phyloP scores from a whole-genome alignment of 2,888 invertebrate species.

The Tetragnatha montana region DNA sequence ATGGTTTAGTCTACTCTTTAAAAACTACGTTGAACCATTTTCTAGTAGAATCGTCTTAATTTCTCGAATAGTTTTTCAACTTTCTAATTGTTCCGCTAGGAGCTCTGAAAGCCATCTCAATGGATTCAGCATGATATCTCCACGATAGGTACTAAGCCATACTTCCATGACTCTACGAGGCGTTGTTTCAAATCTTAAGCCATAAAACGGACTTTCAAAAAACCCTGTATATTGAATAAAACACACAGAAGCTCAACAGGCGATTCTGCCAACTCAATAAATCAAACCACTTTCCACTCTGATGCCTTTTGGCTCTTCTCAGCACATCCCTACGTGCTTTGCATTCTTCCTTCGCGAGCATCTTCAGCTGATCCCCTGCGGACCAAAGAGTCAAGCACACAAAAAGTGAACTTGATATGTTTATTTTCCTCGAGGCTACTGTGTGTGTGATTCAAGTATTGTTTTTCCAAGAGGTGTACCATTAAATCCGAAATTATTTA shows the following conservation, averaged over 20 bases:
- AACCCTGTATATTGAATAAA: too few relatives aligned
- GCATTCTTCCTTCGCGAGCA: not conserved
- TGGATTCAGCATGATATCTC: too few relatives aligned
- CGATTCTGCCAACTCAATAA: not conserved
- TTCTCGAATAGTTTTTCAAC: not conserved
- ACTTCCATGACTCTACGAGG: too few relatives aligned
- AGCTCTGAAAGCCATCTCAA: too few relatives aligned
- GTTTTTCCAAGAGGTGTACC: not conserved
- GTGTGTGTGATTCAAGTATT: not conserved
- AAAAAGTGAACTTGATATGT: not conserved
- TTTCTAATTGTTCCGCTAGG: not conserved
- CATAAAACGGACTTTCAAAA: too few relatives aligned
- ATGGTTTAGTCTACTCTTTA: too few relatives aligned
- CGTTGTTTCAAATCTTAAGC: too few relatives aligned
- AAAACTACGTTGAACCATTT: too few relatives aligned
- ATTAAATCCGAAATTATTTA: not conserved
- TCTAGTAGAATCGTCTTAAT: not conserved
- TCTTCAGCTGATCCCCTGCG: not conserved
- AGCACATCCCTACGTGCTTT: not conserved
- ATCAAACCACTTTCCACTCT: not conserved
- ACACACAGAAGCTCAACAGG: not conserved
- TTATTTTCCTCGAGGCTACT: not conserved
- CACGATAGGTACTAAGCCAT: too few relatives aligned
- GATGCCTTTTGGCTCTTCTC: not conserved
- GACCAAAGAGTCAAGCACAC: not conserved